Percentiles rank a stretch among this genome's conserved stretches.
These are phyloP conservation scores for Oikopleura albicans DNA, from an alignment of 23 tunicate species.

Conservation along the genomic window DNA sequence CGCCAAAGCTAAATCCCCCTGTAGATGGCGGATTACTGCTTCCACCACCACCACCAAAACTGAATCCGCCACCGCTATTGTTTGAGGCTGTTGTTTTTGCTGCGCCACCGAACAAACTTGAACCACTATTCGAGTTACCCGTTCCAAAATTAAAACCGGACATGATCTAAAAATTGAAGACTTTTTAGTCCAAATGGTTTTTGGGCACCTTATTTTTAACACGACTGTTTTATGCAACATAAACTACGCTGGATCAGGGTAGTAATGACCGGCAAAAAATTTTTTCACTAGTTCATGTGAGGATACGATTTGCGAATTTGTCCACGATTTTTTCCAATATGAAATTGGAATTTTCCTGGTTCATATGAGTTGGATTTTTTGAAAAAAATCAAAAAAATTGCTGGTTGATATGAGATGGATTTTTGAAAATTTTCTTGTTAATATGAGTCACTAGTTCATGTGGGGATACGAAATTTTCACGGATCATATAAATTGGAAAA, in stretches of 20 bases:
- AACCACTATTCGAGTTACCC: background rate
- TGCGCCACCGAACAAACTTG: background rate
- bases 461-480: too few relatives aligned
- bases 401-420: background rate
- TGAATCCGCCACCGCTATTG: background rate
- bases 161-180: background rate
- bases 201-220: too few relatives aligned
- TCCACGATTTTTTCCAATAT: background rate
- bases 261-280: too few relatives aligned
- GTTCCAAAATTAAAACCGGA: background rate
- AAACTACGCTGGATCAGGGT: too few relatives aligned
- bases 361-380: background rate
- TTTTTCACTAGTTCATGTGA: too few relatives aligned
- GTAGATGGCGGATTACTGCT: background rate
- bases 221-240: too few relatives aligned
- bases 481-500: too few relatives aligned
- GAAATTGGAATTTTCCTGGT: too few relatives aligned
- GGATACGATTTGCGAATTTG: too few relatives aligned
- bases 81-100: background rate
- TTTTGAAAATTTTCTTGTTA: too few relatives aligned
- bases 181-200: background rate
- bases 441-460: too few relatives aligned
- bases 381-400: background rate
- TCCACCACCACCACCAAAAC: background rate
- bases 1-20: background rate